Base-by-base conservation (phyloP, 1,140 invertebrate species). In the Physella acuta region DNA sequence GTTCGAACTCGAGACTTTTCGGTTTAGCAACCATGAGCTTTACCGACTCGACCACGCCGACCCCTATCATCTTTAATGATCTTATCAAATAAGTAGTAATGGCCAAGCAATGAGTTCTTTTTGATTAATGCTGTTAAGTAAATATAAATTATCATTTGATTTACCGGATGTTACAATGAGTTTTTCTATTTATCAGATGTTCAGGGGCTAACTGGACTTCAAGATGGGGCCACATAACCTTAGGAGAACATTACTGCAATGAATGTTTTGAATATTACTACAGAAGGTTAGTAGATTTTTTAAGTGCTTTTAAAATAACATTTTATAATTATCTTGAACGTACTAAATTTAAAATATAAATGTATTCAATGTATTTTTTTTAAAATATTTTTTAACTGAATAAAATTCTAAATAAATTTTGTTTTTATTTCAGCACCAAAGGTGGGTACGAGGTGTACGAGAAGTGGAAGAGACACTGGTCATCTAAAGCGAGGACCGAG, bases 201-300 rank as follows among this genome's bases (percentile, higher is more conserved):
- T 71, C 77, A 61, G 78, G 79, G 8, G 79, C 73, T 75, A 80
- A 81, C 14, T 83, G 82, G 68, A 86, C 85, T 3, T 85, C 85
- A 14, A 72, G 85, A 8, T 86, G 85, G 85, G 85, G 85, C 75
- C 85, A 86, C 62, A 73, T 86, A 31, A 80, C 82, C 11, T 61
- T 76, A n/a, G 84, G 82, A 26, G 85, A 86, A 77, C 85, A 86
- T 72, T 86, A 79, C 75, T 86, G 85, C 71, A 86, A 86, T 72
- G 82, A 85, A 60, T 86, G 85, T 70, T 86, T 86, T 80, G 85
- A 86, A 53, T 75, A 80, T 73, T 85, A 77, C 77, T 86, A 85
- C 66, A 78, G 84, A 76, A 79, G 79, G 82, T 84, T 72, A 63
- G 71, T 70, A 16, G 26, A 24, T 36, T 61, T n/a, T 2, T 16